Base-by-base conservation (phyloP, 2,888 invertebrate species). In the Hylaea fasciaria region DNA sequence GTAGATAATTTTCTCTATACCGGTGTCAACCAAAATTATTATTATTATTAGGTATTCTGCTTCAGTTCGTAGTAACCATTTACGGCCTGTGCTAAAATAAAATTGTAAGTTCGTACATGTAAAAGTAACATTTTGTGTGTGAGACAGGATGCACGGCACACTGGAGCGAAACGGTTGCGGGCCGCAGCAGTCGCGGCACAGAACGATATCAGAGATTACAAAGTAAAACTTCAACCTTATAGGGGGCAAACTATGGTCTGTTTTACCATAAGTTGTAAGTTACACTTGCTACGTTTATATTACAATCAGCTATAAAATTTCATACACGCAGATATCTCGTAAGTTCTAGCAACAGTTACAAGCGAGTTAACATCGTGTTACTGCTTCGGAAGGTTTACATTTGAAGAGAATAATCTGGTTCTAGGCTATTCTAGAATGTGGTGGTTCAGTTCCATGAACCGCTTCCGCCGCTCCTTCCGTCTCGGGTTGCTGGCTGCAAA, bases 391-490 rank as follows among this genome's bases (percentile, higher is more conserved):
- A 66, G 74, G 74, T 64, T 70, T 46, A 46, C 53, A 72, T 72
- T 81, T 29, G 44, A n/a, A 39, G 10, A 51, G 7, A 28, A 32
- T 22, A 41, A 12, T 2, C 13, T 12, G 0, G 4, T 68, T 68
- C 72, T 68, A 58, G 50, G 78, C 57, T 76, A n/a, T 86, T 85
- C 70, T 71, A 54, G 68, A 66, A 64, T 53, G 50, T 22, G 39
- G 14, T 35, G 28, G 57, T 69, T 71, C 70, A 76, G 81, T 89
- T 89, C 84, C 82, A 87, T 89, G 90, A 88, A 91, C 90, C 87
- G 91, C 91, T 92, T 91, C 91, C 91, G 91, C 86, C 85, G 88
- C 86, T 89, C 85, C 89, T 91, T 91, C 91, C 91, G 91, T 91
- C 89, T 91, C 91, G 91, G 85, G 87, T 91, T 90, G 88, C 89